A percentile compares a stretch with the other conserved stretches of the same genome.
These are phyloP conservation scores for Oreochromis tanganicae DNA, from an alignment of 2,113 vertebrate genomes.

Conservation along the genomic window DNA sequence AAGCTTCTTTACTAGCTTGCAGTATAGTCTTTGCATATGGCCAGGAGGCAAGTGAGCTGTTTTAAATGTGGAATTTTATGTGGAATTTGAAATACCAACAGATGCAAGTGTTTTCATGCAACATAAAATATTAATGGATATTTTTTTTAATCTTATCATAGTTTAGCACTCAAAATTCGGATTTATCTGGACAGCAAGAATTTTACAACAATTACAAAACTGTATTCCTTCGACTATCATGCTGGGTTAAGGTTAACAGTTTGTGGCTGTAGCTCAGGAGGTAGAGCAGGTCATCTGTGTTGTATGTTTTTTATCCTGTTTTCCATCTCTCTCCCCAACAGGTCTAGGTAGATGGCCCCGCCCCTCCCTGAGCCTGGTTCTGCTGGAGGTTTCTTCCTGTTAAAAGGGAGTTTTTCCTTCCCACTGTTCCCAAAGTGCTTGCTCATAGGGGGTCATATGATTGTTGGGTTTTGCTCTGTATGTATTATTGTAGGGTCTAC, in stretches of 20 bases:
- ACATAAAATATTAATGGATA: background rate
- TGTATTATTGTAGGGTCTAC: background rate
- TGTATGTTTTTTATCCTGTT: background rate
- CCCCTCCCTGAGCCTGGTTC: background rate
- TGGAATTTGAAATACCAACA: background rate
- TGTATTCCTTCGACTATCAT: background rate
- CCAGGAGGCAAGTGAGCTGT: background rate
- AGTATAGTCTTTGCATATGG: background rate
- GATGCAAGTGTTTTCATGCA: fast-evolving
- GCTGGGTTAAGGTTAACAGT: background rate
- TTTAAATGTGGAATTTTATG: background rate
- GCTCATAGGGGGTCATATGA: background rate
- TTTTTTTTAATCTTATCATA: background rate
- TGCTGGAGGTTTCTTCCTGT: fast-evolving
- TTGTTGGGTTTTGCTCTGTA: fast-evolving
- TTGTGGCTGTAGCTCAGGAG: background rate
- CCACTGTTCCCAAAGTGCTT: background rate
- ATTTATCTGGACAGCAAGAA: background rate
- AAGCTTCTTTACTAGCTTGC: background rate
- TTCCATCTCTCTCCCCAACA: background rate
- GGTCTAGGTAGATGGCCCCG: fast-evolving
- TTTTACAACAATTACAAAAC: background rate
- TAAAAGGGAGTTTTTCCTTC: background rate
- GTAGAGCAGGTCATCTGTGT: background rate
- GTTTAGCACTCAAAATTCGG: background rate